Conservation (phyloP, 2,888 invertebrate genomes). For the Papilio demoleus region DNA sequence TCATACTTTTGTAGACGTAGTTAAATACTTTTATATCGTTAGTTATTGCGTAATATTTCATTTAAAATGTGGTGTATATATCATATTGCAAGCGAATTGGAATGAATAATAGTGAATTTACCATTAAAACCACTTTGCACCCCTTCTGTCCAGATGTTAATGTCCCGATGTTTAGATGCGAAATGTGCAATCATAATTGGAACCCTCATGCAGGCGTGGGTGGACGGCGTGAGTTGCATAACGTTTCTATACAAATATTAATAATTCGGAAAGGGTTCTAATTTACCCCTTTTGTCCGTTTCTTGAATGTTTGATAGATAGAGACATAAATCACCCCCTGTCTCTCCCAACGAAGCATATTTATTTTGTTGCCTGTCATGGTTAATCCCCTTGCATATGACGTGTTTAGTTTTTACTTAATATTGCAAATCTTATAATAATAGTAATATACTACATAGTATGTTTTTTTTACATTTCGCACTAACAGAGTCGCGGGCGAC, state of each 20-base stretch:
- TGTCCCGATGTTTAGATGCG: slow-evolving; percentile 52
- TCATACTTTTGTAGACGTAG: neutral
- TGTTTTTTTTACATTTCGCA: no score
- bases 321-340: slow-evolving; percentile 40
- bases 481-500: no score
- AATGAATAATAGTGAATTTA: slow-evolving; percentile 52
- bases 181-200: slow-evolving; percentile 59
- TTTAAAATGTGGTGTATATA: neutral
- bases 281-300: slow-evolving; percentile 56
- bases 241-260: slow-evolving; percentile 42
- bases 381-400: slow-evolving; percentile 12
- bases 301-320: slow-evolving; percentile 47
- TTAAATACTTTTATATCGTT: no score
- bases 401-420: slow-evolving; percentile 7
- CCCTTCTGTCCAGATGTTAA: slow-evolving; percentile 64
- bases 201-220: slow-evolving; percentile 54
- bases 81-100: slow-evolving; percentile 8
- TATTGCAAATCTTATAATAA: neutral
- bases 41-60: neutral
- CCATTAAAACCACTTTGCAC: slow-evolving; percentile 53
- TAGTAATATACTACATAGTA: neutral
- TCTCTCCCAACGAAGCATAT: slow-evolving; percentile 24
- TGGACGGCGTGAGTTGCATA: slow-evolving; percentile 47
- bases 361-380: slow-evolving; percentile 8
- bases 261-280: slow-evolving; percentile 54